phyloP scores from a whole-genome alignment of 1,140 invertebrate species.

The Penaeus indicus region DNA sequence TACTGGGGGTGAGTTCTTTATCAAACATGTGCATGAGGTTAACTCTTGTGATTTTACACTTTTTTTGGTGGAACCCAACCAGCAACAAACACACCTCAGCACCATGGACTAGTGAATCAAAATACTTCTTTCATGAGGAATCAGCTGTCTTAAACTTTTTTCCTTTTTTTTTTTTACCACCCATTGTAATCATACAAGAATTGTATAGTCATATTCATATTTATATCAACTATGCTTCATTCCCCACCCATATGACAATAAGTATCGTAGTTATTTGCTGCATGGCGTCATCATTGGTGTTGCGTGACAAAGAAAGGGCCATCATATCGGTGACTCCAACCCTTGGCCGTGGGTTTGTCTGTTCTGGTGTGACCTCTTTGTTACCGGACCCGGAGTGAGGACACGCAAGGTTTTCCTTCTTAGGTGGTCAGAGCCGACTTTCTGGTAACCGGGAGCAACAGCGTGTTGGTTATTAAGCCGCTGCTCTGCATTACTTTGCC shows the following conservation, averaged over 20 bases:
- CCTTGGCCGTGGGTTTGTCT: slow-evolving; percentile 60
- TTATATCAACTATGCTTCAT: slow-evolving; percentile 56
- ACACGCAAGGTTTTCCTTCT: slow-evolving; percentile 50
- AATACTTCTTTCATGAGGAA: slow-evolving; percentile 48
- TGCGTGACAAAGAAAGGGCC: slow-evolving; percentile 65
- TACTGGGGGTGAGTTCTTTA: slow-evolving; percentile 53
- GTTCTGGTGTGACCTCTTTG: slow-evolving; percentile 55
- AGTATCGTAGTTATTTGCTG: slow-evolving; percentile 55
- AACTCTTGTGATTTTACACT: slow-evolving; percentile 65
- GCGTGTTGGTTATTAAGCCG: slow-evolving; percentile 44
- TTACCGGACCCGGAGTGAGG: slow-evolving; percentile 63
- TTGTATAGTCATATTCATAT: slow-evolving; percentile 17
- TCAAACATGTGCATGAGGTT: slow-evolving; percentile 63
- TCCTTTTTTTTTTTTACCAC: slow-evolving; percentile 52
- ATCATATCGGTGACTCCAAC: slow-evolving; percentile 59
- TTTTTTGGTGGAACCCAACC: slow-evolving; percentile 64
- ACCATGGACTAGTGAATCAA: slow-evolving; percentile 53
- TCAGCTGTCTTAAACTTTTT: slow-evolving; percentile 43
- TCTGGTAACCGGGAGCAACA: slow-evolving; percentile 65
- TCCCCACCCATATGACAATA: slow-evolving; percentile 63
- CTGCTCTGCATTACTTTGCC: slow-evolving; percentile 62
- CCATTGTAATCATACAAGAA: slow-evolving; percentile 53
- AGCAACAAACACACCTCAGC: slow-evolving; percentile 65
- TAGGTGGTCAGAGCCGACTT: slow-evolving; percentile 62
- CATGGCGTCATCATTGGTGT: slow-evolving; percentile 61